These are phyloP conservation scores for Tor tambroides DNA, from an alignment of 2,113 vertebrate species.

Conservation along the genomic window DNA sequence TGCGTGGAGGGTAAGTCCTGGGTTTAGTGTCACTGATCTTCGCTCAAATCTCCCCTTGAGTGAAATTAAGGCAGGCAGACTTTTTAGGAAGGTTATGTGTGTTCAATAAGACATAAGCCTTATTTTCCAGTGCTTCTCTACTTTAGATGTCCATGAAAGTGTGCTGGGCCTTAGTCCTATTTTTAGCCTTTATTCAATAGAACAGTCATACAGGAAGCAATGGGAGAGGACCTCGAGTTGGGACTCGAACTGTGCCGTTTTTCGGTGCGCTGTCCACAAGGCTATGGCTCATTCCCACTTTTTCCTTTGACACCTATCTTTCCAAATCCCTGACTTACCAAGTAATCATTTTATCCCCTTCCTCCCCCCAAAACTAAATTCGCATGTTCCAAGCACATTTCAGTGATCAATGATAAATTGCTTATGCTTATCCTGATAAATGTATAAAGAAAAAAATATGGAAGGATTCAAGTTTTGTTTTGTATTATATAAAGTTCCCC, in stretches of 20 bases:
- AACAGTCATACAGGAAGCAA: neutral
- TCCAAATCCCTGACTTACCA: neutral
- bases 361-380: neutral
- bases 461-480: too few relatives aligned
- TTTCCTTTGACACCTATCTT: neutral
- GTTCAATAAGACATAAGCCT: slow-evolving; percentile 1
- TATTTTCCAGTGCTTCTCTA: neutral
- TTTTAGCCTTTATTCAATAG: neutral
- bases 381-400: neutral
- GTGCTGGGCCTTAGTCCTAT: neutral
- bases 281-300: neutral
- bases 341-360: neutral
- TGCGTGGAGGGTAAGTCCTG: slow-evolving; percentile 73
- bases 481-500: neutral
- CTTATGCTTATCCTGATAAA: neutral
- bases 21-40: slow-evolving; percentile 99
- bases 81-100: slow-evolving; percentile 76
- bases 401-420: neutral
- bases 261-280: neutral
- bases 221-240: neutral
- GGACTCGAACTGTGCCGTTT: neutral
- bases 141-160: neutral
- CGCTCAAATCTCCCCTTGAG: slow-evolving; percentile 96
- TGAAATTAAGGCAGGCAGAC: slow-evolving; percentile 95
- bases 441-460: neutral